Base-by-base conservation (phyloP, 2,113 vertebrate species). In the Ginglymostoma cirratum region DNA sequence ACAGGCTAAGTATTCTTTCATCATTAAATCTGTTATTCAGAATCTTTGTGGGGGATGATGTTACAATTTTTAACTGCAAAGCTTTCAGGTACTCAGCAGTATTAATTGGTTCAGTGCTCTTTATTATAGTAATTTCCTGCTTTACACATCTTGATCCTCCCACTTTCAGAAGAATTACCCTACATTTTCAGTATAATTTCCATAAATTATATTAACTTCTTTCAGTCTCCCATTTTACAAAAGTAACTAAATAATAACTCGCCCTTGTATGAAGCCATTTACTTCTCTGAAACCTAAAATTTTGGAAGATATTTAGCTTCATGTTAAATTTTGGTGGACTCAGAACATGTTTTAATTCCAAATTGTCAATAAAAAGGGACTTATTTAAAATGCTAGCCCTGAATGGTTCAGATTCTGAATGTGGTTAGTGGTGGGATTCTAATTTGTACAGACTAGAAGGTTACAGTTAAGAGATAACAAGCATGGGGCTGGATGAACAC, bases 101-200 rank as follows among this genome's bases (percentile, higher is more conserved):
- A 93, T 93, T 93, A 93, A 67, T 93, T 66, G n/a, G 61, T 93
- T 93, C 89, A 93, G 38, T 93, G 61, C 34, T 66, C 65, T 93
- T 66, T 67, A 66, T 93, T n/a, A n/a, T 67, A 66, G 38, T 34
- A 93, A 38, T 65, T 93, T 67, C 61, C 89, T 66, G 30, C 61
- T 66, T 65, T 92, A 93, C 66, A 38, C 89, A 93, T 93, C 89
- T 66, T 93, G 66, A 93, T 93, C 89, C 89, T 93, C 89, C 89
- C 55, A 93, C 89, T 93, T 93, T 23, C 15, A 66, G 55, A 92
- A 65, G 61, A 61, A 93, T 93, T 93, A 67, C 66, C 61, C 61
- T 0, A 67, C 61, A 67, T 93, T 93, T 93, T 93, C 89, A 66
- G 66, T 66, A 93, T 93, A 93, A 93, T 93, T 42, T 61, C 61